Evolutionary conservation across 2,113 vertebrate genomes (phyloP).

Genomic region (Amblyornis subalaris): DNA sequence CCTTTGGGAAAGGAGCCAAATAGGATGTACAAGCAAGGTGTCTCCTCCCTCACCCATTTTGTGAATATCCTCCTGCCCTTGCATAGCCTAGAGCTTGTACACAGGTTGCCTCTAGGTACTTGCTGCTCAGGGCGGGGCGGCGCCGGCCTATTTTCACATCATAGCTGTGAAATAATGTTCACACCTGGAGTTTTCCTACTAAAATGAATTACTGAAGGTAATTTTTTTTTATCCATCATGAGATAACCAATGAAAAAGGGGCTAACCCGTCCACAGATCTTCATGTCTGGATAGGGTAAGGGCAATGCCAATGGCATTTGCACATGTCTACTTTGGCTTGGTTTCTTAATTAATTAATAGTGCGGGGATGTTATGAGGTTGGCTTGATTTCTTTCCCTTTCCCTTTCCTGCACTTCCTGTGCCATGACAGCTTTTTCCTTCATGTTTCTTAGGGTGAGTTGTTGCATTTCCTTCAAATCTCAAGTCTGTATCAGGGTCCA

Average conservation of each 20-base stretch:
- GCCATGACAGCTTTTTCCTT: not conserved
- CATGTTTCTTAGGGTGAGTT: not conserved
- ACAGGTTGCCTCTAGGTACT: not conserved
- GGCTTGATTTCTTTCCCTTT: constrained; percentile 25
- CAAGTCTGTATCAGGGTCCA: not conserved
- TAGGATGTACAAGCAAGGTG: not conserved
- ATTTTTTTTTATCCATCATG: not conserved
- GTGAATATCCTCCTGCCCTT: not conserved
- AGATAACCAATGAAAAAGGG: not conserved
- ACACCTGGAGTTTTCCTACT: not conserved
- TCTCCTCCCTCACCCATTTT: not conserved
- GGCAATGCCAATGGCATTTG: not conserved
- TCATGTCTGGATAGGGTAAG: not conserved
- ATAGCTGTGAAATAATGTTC: not conserved
- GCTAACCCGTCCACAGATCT: not conserved
- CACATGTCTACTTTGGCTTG: not conserved
- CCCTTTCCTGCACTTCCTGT: constrained; percentile 1
- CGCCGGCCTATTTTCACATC: too few species aligned
- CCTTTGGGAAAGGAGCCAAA: not conserved
- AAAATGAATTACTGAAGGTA: not conserved
- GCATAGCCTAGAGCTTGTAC: not conserved
- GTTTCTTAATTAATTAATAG: not conserved
- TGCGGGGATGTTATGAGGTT: not conserved
- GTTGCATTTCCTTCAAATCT: not conserved
- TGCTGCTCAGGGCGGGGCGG: not conserved